A percentile compares a stretch with the other conserved stretches of the same genome.
Evolutionary conservation across 37 sponge, comb jelly and placozoan genomes (phyloP).

Genomic region (Lycopodina hypogea): DNA sequence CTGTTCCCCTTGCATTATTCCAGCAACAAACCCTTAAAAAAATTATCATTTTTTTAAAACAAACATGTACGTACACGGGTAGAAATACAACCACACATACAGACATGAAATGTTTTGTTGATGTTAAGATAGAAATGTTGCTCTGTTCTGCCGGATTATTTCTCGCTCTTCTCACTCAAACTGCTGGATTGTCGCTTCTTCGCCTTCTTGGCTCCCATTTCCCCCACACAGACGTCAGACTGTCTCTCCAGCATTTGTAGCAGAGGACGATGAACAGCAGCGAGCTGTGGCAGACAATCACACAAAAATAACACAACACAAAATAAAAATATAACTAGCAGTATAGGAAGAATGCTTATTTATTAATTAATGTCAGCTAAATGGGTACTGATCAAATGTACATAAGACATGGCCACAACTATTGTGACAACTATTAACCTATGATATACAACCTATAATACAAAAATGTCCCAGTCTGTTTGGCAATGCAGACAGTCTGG

Average conservation of each 20-base stretch:
- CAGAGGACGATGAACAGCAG: constrained; percentile 39
- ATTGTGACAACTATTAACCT: no score
- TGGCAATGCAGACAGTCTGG: no score
- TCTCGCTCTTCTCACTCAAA: constrained; percentile 11
- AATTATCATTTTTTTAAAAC: no score
- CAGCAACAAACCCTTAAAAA: no score
- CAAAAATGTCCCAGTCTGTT: no score
- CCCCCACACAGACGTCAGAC: background rate
- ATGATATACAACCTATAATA: no score
- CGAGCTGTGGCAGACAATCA: constrained; percentile 26
- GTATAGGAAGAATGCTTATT: constrained; percentile 6
- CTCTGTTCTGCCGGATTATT: constrained; percentile 4
- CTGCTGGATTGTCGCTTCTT: constrained; percentile 42
- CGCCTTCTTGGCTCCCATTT: constrained; percentile 5
- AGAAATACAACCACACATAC: no score
- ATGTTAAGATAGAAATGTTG: background rate
- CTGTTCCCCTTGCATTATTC: no score
- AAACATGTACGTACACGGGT: no score
- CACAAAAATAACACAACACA: background rate
- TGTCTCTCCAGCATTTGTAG: constrained; percentile 43
- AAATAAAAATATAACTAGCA: background rate
- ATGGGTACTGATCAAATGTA: no score
- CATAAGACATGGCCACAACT: no score
- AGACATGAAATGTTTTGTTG: background rate
- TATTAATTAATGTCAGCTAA: no score